Conservation (phyloP, 2,797 vertebrate genomes). For the Ceryle rudis region DNA sequence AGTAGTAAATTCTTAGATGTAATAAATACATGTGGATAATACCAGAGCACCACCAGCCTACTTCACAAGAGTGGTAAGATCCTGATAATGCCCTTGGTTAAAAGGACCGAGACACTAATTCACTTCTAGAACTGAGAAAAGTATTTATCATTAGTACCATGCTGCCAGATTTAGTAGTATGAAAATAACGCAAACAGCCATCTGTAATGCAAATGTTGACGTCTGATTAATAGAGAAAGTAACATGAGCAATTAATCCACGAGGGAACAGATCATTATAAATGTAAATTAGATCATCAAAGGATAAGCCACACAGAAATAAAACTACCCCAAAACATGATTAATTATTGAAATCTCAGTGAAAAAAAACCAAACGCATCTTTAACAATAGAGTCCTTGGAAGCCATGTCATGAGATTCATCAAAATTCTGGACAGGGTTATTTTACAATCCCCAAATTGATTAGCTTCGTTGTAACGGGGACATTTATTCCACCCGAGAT, state of each 20-base stretch:
- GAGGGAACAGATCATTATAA: constrained; percentile 38
- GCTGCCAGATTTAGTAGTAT: constrained; percentile 22
- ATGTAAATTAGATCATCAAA: constrained; percentile 73
- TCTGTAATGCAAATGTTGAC: constrained; percentile 68
- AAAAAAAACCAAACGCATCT: not conserved
- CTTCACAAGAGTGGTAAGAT: not conserved
- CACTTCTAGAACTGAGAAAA: not conserved
- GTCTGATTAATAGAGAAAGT: constrained; percentile 68
- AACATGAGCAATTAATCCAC: constrained; percentile 60
- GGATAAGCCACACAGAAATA: constrained; percentile 53
- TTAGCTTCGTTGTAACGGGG: constrained; percentile 22
- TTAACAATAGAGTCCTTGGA: constrained; percentile 31
- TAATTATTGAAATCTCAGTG: constrained; percentile 55
- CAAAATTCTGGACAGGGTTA: constrained; percentile 14
- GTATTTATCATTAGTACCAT: not conserved
- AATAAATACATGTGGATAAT: not conserved
- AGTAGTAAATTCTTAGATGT: not conserved
- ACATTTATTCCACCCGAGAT: not conserved
- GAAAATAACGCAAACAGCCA: constrained; percentile 40
- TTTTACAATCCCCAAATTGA: constrained; percentile 29
- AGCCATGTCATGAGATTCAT: not conserved
- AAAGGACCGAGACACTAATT: not conserved
- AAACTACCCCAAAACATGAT: constrained; percentile 44
- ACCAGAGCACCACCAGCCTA: not conserved
- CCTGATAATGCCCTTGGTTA: not conserved